Percentiles rank a stretch among this genome's conserved stretches.
Conservation (phyloP, 2,888 invertebrate species). For the Pandemis heparana region DNA sequence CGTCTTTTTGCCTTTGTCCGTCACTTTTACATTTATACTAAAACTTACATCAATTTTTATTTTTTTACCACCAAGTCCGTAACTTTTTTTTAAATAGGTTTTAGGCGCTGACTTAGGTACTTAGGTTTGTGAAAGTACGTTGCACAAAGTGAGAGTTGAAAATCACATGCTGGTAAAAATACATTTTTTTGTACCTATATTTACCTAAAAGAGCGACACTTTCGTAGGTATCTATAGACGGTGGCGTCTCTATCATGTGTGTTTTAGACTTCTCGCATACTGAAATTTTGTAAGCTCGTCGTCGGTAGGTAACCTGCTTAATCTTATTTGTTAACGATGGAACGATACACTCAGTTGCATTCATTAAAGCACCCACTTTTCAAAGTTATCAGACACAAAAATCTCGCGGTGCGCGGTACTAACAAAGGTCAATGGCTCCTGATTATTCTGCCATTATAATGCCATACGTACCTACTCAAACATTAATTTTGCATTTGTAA, state of each 20-base stretch:
- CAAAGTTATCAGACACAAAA: not conserved
- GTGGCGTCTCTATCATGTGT: not conserved
- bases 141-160: too few species aligned
- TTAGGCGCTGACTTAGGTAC: not conserved
- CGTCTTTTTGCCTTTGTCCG: too few species aligned
- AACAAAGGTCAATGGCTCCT: constrained; percentile 45
- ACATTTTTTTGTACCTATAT: too few species aligned
- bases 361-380: not conserved
- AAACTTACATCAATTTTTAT: too few species aligned
- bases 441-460: constrained; percentile 25
- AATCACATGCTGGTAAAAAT: too few species aligned
- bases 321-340: not conserved
- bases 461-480: not conserved
- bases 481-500: constrained; percentile 3
- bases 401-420: constrained; percentile 5
- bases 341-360: not conserved
- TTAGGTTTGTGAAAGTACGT: not conserved
- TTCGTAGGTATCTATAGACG: not conserved
- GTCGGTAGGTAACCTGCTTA: not conserved
- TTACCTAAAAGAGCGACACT: not conserved
- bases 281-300: not conserved
- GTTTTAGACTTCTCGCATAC: not conserved
- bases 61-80: too few species aligned
- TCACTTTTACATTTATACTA: too few species aligned
- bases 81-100: too few species aligned